A percentile compares a stretch with the other conserved stretches of the same genome.
Evolutionary conservation across 1,140 invertebrate genomes (phyloP).

Genomic region (Sitodiplosis mosellana): DNA sequence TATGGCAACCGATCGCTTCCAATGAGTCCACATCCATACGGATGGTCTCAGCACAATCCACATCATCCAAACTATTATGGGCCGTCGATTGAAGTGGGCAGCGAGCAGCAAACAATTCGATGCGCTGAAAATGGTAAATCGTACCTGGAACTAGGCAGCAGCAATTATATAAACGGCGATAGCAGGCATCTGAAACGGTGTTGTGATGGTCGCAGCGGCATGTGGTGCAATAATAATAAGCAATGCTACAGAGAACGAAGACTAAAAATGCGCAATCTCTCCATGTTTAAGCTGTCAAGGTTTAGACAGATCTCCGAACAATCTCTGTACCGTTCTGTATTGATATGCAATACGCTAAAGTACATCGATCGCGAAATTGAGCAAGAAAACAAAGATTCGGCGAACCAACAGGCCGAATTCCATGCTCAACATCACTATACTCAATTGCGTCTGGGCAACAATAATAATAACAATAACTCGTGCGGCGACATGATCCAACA

Average conservation of each 20-base stretch:
- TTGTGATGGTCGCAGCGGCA: slow-evolving; percentile 52
- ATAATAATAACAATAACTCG: background rate
- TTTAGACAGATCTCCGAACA: slow-evolving; percentile 77
- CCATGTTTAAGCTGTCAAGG: slow-evolving; percentile 78
- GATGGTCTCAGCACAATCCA: slow-evolving; percentile 5
- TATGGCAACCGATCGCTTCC: slow-evolving; percentile 11
- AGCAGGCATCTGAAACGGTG: slow-evolving; percentile 32
- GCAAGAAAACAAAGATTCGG: slow-evolving; percentile 40
- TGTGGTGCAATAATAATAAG: slow-evolving; percentile 51
- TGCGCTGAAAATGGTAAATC: slow-evolving; percentile 80
- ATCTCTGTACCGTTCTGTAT: slow-evolving; percentile 74
- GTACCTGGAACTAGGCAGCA: slow-evolving; percentile 65
- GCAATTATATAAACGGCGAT: slow-evolving; percentile 25
- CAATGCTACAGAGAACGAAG: slow-evolving; percentile 67
- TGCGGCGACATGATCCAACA: background rate
- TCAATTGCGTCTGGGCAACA: slow-evolving; percentile 10
- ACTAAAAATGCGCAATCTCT: slow-evolving; percentile 77
- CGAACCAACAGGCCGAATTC: slow-evolving; percentile 2
- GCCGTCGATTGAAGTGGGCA: slow-evolving; percentile 24
- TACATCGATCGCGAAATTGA: slow-evolving; percentile 82
- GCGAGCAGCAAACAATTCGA: slow-evolving; percentile 59
- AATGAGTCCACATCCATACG: background rate
- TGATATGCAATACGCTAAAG: slow-evolving; percentile 85
- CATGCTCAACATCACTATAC: slow-evolving; percentile 6
- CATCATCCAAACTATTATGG: slow-evolving; percentile 8